phyloP scores from a whole-genome alignment of 2,113 vertebrate genomes.

The Fregetta grallaria region DNA sequence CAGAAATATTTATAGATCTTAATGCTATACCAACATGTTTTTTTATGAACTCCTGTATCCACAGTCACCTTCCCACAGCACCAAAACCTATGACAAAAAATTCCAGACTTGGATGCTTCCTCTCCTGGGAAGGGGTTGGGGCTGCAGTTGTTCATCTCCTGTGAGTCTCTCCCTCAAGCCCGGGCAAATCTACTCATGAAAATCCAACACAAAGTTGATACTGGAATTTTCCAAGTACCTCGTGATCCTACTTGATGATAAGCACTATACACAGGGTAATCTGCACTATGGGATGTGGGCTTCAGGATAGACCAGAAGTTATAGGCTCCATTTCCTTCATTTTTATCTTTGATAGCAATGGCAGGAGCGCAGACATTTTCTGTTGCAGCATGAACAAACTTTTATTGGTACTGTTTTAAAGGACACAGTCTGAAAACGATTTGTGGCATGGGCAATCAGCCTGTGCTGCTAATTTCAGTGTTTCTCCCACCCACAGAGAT shows the following conservation, averaged over 20 bases:
- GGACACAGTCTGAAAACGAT: background rate
- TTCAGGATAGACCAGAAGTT: background rate
- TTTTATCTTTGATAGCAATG: background rate
- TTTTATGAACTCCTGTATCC: background rate
- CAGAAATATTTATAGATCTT: background rate
- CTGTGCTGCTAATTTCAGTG: background rate
- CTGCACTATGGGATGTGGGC: background rate
- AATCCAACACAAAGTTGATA: background rate
- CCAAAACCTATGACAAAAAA: background rate
- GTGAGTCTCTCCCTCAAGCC: fast-evolving
- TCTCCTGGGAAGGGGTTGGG: background rate
- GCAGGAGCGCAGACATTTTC: background rate
- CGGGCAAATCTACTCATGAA: background rate
- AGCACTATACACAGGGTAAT: background rate
- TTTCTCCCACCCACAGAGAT: background rate
- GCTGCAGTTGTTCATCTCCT: fast-evolving
- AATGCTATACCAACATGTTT: background rate
- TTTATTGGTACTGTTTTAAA: background rate
- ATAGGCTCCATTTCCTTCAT: background rate
- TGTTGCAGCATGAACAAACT: background rate
- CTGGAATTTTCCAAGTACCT: background rate
- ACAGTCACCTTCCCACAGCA: background rate
- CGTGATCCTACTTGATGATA: fast-evolving
- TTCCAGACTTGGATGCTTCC: background rate
- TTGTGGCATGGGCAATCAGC: background rate